Evolutionary conservation across 2,888 invertebrate genomes (phyloP), one percentile per base, ranked within the genome.

Genomic region (Pharmacophagus antenor): DNA sequence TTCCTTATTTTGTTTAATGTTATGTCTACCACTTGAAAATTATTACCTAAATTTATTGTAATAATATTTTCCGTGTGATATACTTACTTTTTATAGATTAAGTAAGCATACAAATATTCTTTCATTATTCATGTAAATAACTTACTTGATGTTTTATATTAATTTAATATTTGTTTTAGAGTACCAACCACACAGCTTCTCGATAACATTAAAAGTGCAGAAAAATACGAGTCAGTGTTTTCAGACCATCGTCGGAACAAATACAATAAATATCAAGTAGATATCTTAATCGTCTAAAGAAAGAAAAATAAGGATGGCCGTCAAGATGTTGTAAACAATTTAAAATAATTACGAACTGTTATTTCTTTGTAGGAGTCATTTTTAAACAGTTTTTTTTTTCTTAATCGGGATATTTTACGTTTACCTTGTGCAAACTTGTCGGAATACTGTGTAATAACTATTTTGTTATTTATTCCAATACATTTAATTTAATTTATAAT

Each of bases 221-320:
- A 37, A 37, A 37, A 37, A 37, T n/a, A 37, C n/a, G n/a, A 37
- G 4, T 44, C 18, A 20, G 5, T 44, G 10, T 44, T 18, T 76
- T 18, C 15, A 44, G 44, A n/a, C n/a, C 8, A 15, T 7, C 15
- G n/a, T 23, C 23, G 22, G 44, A 53, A 53, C 23, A 49, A 49
- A 49, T 47, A 52, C 12, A 52, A 41, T 54, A 27, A 44, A 54
- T 54, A 25, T 46, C 2, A 23, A 31, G 21, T 21, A 25, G n/a
- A 31, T 54, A 54, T 54, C 18, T 54, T 54, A 15, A 44, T 25
- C 18, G n/a, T 4, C 22, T 20, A 25, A 15, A 18, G 42, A 44
- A 18, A 44, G 23, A 42, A 54, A 27, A 31, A 54, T 46, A 46
- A 12, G 7, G n/a, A 25, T 27, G 20, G 44, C 42, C 15, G 20